Percentiles rank a stretch among this genome's conserved stretches.
phyloP scores from a whole-genome alignment of 2,113 vertebrate species.

The Panthera uncia region DNA sequence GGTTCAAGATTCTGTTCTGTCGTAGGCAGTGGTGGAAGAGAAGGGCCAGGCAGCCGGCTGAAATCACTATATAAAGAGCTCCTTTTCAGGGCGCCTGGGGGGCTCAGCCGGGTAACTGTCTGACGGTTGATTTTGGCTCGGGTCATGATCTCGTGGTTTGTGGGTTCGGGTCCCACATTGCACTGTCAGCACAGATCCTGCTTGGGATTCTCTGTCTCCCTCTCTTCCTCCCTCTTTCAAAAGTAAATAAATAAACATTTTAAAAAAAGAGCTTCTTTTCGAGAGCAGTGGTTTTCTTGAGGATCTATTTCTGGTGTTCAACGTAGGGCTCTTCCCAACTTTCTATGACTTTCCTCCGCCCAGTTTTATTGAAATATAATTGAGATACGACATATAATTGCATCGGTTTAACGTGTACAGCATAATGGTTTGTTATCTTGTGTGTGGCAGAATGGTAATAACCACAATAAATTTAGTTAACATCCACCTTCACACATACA shows the following conservation, averaged over 20 bases:
- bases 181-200: no score
- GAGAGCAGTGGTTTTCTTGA: not conserved
- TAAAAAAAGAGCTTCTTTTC: not conserved
- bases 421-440: fast-evolving
- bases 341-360: not conserved
- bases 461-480: no score
- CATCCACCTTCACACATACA: not conserved
- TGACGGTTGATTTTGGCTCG: no score
- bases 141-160: no score
- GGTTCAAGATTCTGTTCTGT: not conserved
- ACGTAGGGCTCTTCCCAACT: not conserved
- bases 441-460: not conserved
- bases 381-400: not conserved
- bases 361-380: not conserved
- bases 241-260: no score
- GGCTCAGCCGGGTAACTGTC: no score
- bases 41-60: no score
- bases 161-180: no score
- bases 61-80: fast-evolving
- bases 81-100: not conserved
- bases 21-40: no score
- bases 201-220: no score
- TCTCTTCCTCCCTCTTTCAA: no score
- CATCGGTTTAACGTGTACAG: no score
- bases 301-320: not conserved